These are phyloP conservation scores for Mya arenaria DNA, from an alignment of 1,140 invertebrate species.

Conservation along the genomic window DNA sequence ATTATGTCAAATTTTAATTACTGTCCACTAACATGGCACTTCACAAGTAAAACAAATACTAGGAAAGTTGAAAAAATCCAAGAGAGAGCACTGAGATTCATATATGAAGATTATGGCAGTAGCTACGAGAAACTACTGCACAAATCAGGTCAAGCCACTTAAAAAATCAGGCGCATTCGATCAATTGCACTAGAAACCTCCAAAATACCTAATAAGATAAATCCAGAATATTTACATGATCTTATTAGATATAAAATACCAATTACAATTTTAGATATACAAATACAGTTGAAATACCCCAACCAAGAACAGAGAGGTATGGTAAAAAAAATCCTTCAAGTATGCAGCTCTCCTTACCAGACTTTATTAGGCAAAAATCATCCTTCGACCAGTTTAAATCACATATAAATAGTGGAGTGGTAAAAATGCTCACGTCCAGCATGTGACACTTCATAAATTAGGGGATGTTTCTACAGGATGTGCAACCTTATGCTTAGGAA, in stretches of 20 bases:
- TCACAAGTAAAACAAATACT: not conserved
- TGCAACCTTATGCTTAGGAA: too few relatives aligned
- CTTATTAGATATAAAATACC: constrained; percentile 6
- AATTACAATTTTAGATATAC: constrained; percentile 29
- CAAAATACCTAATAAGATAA: not conserved
- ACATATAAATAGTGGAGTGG: too few relatives aligned
- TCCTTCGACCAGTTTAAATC: too few relatives aligned
- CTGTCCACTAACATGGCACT: not conserved
- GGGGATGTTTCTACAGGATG: too few relatives aligned
- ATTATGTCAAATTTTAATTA: constrained; percentile 7
- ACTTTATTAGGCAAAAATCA: too few relatives aligned
- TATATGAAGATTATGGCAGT: not conserved
- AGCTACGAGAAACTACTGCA: not conserved
- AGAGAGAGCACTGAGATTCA: not conserved
- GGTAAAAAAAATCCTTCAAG: constrained; percentile 17
- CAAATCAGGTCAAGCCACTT: not conserved
- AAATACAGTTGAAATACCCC: constrained; percentile 19
- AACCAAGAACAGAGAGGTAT: constrained; percentile 27
- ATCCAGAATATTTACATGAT: constrained; percentile 9
- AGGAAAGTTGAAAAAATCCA: not conserved
- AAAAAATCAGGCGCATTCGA: not conserved
- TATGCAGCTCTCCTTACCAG: too few relatives aligned
- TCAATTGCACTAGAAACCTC: not conserved
- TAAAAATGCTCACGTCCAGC: too few relatives aligned
- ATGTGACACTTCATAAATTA: too few relatives aligned